phyloP scores from a whole-genome alignment of 2,797 vertebrate species.

The Lates japonicus region DNA sequence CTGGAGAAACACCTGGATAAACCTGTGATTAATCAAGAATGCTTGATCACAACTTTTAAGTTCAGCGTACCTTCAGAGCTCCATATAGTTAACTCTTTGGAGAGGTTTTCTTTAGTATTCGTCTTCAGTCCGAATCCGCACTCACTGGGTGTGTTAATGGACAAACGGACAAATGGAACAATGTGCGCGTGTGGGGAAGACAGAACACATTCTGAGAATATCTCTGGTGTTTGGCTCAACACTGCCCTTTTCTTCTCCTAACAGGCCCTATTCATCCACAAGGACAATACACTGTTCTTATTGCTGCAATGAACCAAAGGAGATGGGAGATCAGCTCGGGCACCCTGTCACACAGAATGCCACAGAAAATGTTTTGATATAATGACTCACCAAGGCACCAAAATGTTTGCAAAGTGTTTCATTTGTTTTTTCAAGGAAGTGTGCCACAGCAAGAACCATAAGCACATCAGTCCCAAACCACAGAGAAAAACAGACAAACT shows the following conservation, averaged over 20 bases:
- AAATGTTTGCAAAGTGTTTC: constrained; percentile 59
- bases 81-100: neutral
- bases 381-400: constrained; percentile 38
- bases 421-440: constrained; percentile 39
- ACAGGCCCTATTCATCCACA: constrained; percentile 85
- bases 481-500: constrained; percentile 47
- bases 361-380: constrained; percentile 66
- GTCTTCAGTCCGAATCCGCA: constrained; percentile 26
- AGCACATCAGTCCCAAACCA: constrained; percentile 6
- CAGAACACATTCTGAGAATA: constrained; percentile 86
- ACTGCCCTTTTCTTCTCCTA: constrained; percentile 87
- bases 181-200: constrained; percentile 81
- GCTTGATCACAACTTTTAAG: neutral
- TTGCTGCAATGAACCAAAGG: constrained; percentile 64
- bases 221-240: constrained; percentile 84
- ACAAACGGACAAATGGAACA: constrained; percentile 71
- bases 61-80: constrained; percentile 1
- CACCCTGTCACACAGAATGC: constrained; percentile 35
- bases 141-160: constrained; percentile 49
- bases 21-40: constrained; percentile 18
- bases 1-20: constrained; percentile 36
- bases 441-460: neutral
- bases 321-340: constrained; percentile 60
- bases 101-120: constrained; percentile 5
- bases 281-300: constrained; percentile 85